Conservation (phyloP, 2,113 vertebrate genomes). For the Calonectris borealis region DNA sequence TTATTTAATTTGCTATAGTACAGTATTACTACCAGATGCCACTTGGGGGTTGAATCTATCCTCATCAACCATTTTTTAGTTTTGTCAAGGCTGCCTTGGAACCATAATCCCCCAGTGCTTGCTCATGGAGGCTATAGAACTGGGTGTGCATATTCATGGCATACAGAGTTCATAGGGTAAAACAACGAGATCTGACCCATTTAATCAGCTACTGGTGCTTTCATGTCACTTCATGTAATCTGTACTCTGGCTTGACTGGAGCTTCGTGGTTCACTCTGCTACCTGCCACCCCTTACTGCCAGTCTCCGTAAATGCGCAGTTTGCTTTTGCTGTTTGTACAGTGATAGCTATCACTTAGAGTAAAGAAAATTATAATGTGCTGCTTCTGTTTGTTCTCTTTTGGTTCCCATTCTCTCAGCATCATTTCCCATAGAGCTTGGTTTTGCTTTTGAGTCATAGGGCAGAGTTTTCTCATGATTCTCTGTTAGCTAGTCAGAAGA, state of each 20-base stretch:
- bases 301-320: not conserved
- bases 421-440: not conserved
- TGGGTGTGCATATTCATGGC: not conserved
- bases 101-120: not conserved
- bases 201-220: not conserved
- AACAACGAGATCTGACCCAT: not conserved
- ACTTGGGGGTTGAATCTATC: not conserved
- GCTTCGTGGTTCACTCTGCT: not conserved
- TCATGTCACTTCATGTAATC: not conserved
- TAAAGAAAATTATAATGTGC: not conserved
- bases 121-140: not conserved
- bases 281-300: not conserved
- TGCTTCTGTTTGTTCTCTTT: not conserved
- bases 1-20: constrained; percentile 32
- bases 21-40: constrained; percentile 22
- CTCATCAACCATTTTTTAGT: not conserved
- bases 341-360: not conserved
- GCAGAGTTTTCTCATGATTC: constrained; percentile 23
- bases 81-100: not conserved
- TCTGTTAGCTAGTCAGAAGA: not conserved
- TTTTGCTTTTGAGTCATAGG: not conserved
- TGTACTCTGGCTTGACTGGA: not conserved
- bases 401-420: not conserved
- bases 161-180: not conserved
- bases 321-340: not conserved